These are phyloP conservation scores for Apoda limacodes DNA, from an alignment of 2,888 invertebrate genomes.

Conservation along the genomic window DNA sequence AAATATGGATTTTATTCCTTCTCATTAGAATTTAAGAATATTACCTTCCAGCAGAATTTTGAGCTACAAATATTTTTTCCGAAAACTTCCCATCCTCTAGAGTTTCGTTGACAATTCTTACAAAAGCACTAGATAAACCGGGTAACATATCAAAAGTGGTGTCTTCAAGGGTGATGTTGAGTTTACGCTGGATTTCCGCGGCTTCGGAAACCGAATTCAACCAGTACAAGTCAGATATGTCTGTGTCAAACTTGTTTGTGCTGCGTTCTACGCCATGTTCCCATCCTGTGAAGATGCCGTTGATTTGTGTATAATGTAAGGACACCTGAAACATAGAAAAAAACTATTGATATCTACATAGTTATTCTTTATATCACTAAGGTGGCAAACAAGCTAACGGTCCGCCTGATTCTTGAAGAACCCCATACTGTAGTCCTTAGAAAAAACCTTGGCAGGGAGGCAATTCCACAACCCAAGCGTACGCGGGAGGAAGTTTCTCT, in stretches of 20 bases:
- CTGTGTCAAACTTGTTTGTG: conserved; percentile 68
- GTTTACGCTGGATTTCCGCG: conserved; percentile 72
- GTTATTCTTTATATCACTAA: too few relatives aligned
- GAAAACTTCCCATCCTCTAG: conserved; percentile 37
- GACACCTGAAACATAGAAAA: too few relatives aligned
- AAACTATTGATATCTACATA: too few relatives aligned
- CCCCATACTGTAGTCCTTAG: too few relatives aligned
- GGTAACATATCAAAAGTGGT: conserved; percentile 37
- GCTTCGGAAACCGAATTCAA: conserved; percentile 83
- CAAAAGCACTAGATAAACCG: conserved; percentile 71
- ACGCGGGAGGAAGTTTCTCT: too few relatives aligned
- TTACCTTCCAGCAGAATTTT: conserved; percentile 82
- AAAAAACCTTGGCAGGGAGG: too few relatives aligned
- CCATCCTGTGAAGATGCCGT: conserved; percentile 83
- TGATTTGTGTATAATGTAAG: conserved; percentile 81
- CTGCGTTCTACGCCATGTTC: conserved; percentile 75
- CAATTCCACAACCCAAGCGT: too few relatives aligned
- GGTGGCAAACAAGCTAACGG: too few relatives aligned
- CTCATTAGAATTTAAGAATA: conserved; percentile 22
- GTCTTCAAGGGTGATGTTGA: conserved; percentile 50
- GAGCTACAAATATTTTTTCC: conserved; percentile 77
- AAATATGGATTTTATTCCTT: too few relatives aligned
- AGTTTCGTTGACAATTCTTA: conserved; percentile 68
- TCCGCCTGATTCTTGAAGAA: too few relatives aligned
- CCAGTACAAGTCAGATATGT: conserved; percentile 76